A percentile compares a stretch with the other conserved stretches of the same genome.
Conservation (phyloP, 1,140 invertebrate genomes). For the Leptestheria dahalacensis region DNA sequence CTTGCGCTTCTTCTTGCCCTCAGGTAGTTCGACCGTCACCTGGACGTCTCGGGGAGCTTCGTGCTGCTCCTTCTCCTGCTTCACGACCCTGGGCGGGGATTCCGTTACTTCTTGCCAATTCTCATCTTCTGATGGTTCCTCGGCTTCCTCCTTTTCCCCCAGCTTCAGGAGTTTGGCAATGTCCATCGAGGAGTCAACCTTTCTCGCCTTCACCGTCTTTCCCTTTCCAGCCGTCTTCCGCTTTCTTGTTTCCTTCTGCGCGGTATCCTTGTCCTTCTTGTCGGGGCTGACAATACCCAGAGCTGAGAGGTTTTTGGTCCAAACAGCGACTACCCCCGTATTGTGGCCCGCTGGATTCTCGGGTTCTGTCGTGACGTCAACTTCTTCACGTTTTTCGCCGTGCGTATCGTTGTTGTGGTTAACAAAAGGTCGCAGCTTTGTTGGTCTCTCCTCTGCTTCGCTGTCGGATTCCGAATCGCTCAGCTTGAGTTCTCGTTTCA, state of each 20-base stretch:
- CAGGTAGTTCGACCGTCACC: slow-evolving; percentile 27
- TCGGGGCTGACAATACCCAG: not conserved
- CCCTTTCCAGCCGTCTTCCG: not conserved
- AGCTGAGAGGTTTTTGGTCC: not conserved
- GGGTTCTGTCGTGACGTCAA: too few relatives aligned
- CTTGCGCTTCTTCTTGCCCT: slow-evolving; percentile 38
- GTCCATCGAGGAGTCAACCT: not conserved
- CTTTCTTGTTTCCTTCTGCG: not conserved
- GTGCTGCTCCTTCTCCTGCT: slow-evolving; percentile 13
- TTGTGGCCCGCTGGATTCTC: not conserved
- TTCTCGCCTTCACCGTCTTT: not conserved
- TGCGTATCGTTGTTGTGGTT: too few relatives aligned
- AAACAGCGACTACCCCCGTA: not conserved
- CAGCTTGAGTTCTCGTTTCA: not conserved
- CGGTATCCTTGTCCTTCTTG: not conserved
- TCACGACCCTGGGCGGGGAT: slow-evolving; percentile 13
- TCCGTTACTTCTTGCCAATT: slow-evolving; percentile 17
- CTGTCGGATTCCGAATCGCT: not conserved
- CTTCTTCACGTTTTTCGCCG: too few relatives aligned
- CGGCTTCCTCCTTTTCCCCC: not conserved
- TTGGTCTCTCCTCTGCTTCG: too few relatives aligned
- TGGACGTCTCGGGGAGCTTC: slow-evolving; percentile 5
- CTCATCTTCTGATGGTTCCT: not conserved
- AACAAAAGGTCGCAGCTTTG: too few relatives aligned
- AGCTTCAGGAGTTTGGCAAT: not conserved